These are phyloP conservation scores for Actias luna DNA, from an alignment of 2,888 invertebrate species.

Conservation along the genomic window DNA sequence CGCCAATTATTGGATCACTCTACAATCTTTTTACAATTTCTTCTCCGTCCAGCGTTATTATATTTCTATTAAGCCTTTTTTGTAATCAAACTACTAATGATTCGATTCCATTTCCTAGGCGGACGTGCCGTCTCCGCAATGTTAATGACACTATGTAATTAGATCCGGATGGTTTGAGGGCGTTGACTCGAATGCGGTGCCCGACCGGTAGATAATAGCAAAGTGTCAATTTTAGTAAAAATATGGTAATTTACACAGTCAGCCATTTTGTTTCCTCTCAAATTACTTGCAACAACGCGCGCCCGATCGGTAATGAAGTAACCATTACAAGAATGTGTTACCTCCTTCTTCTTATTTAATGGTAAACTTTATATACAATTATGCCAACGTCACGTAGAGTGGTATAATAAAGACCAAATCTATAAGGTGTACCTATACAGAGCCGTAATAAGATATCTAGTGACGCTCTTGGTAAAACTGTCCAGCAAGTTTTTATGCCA, in stretches of 20 bases:
- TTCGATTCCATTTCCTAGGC: conserved; percentile 82
- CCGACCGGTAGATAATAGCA: conserved; percentile 69
- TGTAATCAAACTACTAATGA: conserved; percentile 82
- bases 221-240: conserved; percentile 78
- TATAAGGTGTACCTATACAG: no score
- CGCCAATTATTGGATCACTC: conserved; percentile 81
- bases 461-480: no score
- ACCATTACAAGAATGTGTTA: conserved; percentile 28
- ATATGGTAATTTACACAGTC: conserved; percentile 70
- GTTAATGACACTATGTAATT: conserved; percentile 80
- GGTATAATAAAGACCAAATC: no score
- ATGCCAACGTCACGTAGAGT: no score
- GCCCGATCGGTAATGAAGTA: conserved; percentile 32
- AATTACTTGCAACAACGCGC: conserved; percentile 39
- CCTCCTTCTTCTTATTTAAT: no score
- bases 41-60: conserved; percentile 78
- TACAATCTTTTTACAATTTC: conserved; percentile 82
- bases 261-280: conserved; percentile 52
- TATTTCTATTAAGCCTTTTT: conserved; percentile 83
- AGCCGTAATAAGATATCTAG: no score
- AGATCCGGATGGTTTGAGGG: conserved; percentile 80
- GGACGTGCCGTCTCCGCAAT: conserved; percentile 78
- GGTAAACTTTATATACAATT: no score
- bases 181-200: conserved; percentile 71
- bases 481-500: no score